A percentile compares a stretch with the other conserved stretches of the same genome.
These are phyloP conservation scores for Formicarius rufipectus DNA, from an alignment of 2,113 vertebrate species.

Conservation along the genomic window DNA sequence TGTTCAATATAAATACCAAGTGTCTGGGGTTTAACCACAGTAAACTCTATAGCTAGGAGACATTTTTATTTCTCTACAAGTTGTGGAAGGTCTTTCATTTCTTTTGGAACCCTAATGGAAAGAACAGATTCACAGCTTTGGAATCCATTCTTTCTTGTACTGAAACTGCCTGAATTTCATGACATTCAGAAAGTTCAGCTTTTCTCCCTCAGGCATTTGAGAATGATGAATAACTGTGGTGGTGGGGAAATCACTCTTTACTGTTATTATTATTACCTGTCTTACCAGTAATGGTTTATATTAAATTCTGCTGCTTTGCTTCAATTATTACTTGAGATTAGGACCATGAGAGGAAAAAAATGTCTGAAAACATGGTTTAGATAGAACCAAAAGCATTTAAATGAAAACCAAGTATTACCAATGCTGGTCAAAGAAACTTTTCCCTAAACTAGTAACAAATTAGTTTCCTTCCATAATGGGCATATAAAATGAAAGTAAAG, in stretches of 20 bases:
- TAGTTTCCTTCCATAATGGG: neutral
- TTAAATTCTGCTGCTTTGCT: slow-evolving; percentile 56
- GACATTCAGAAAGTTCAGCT: slow-evolving; percentile 63
- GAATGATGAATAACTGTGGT: slow-evolving; percentile 51
- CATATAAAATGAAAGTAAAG: neutral
- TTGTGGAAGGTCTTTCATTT: slow-evolving; percentile 39
- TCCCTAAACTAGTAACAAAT: neutral
- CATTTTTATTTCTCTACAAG: slow-evolving; percentile 24
- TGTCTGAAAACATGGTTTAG: slow-evolving; percentile 46
- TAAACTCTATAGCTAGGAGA: neutral
- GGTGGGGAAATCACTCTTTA: slow-evolving; percentile 48
- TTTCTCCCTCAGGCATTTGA: slow-evolving; percentile 50
- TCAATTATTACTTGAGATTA: slow-evolving; percentile 62
- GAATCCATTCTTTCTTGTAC: slow-evolving; percentile 36
- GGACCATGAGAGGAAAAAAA: neutral
- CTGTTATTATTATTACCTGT: slow-evolving; percentile 65
- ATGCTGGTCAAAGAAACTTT: neutral
- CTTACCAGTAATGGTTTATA: slow-evolving; percentile 55
- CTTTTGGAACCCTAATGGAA: slow-evolving; percentile 49
- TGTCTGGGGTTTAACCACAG: neutral
- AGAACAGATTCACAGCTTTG: slow-evolving; percentile 58
- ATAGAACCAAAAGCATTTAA: slow-evolving; percentile 54
- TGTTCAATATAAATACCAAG: neutral
- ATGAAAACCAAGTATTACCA: slow-evolving; percentile 29
- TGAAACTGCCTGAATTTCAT: slow-evolving; percentile 54